Evolutionary conservation across 2,797 vertebrate genomes (phyloP), one percentile per base, ranked within the genome.

Genomic region (Thalassophryne amazonica): DNA sequence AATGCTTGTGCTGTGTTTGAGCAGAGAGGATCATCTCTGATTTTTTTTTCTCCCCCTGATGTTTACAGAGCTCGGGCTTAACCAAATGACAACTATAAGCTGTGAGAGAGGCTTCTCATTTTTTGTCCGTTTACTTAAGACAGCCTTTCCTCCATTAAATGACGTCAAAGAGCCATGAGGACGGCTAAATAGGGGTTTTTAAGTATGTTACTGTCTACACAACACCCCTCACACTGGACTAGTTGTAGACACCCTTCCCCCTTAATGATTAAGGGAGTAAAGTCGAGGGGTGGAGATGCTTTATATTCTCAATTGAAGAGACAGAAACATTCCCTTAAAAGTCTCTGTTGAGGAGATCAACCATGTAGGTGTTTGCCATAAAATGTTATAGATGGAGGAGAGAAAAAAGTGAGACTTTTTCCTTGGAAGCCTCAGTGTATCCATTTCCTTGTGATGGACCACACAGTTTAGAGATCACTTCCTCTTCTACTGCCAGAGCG

Each of bases 111-210:
- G 61, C 73, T 81, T 81, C 70, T 82, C 59, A 69, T 80, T 81
- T 52, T 85, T 81, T 80, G 68, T 78, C 70, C 62, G 84, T 89
- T 89, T 89, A 89, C 80, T 84, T 82, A 76, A 87, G 77, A 70
- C 58, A 55, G 66, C 60, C 69, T 78, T 79, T 68, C 71, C 81
- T 72, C 78, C 78, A 80, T 86, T 79, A 83, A 73, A 79, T 88
- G 79, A 90, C 76, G 86, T 88, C 86, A 87, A 86, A 79, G 49
- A 24, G 63, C 61, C 59, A 60, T 65, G 60, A 78, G 47, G 36
- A 79, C 86, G 80, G 72, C 82, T 86, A 86, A 86, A 80, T 85
- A 86, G 73, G 71, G 78, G 43, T 74, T 80, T 76, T 76, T 55
- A 73, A 78, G 58, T 61, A 65, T 58, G 53, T 60, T 71, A 65